A percentile compares a stretch with the other conserved stretches of the same genome.
phyloP scores from a whole-genome alignment of 2,113 vertebrate species.

The Atlantisia rogersi region DNA sequence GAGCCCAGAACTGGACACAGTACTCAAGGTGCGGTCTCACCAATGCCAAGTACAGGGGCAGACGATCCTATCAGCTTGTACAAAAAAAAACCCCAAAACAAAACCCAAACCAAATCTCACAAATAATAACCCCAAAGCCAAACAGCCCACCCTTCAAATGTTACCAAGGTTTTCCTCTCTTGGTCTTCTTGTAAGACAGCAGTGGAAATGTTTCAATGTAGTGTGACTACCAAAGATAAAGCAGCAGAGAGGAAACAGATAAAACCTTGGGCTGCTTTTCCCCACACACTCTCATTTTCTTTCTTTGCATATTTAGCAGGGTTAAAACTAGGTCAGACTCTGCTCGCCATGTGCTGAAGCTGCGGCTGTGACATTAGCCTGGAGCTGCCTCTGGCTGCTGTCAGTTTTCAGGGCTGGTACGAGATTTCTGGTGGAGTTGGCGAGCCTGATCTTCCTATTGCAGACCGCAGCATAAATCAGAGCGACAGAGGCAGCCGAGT shows the following conservation, averaged over 20 bases:
- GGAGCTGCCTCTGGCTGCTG: conserved; percentile 40
- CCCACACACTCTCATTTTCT: background rate
- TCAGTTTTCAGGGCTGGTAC: background rate
- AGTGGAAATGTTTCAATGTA: background rate
- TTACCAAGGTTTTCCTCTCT: background rate
- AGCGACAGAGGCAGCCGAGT: background rate
- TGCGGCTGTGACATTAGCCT: conserved; percentile 6
- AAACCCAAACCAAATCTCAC: too few relatives aligned
- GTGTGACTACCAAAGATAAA: background rate
- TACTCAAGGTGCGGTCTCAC: too few relatives aligned
- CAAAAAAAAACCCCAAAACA: background rate
- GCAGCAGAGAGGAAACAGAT: background rate
- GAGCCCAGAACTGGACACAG: too few relatives aligned
- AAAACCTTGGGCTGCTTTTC: background rate
- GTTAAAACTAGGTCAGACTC: conserved; percentile 62
- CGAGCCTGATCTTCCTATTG: background rate
- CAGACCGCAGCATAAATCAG: background rate
- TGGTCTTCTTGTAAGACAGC: background rate
- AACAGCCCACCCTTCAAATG: background rate
- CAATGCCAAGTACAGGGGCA: too few relatives aligned
- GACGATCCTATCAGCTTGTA: background rate
- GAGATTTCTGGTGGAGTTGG: background rate
- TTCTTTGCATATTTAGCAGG: conserved; percentile 30
- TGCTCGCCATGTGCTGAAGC: background rate
- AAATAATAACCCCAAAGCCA: background rate